phyloP scores from a whole-genome alignment of 2,113 vertebrate species.

The Bambusicola thoracicus region DNA sequence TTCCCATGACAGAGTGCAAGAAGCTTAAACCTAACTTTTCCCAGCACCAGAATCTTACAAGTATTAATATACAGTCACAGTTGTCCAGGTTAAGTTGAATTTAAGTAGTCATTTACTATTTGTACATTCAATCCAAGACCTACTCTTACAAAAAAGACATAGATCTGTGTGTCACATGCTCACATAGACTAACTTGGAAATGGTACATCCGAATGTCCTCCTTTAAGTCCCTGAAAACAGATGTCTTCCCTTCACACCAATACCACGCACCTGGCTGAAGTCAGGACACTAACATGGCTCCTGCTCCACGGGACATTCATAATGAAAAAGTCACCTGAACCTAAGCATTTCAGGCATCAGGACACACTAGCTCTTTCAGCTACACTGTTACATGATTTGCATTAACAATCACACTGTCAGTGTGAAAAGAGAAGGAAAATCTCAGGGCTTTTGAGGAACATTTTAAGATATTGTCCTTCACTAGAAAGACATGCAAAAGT shows the following conservation, averaged over 20 bases:
- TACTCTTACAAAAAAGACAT: neutral
- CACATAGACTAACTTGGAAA: neutral
- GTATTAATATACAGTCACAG: neutral
- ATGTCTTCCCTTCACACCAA: neutral
- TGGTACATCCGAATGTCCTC: fast-evolving
- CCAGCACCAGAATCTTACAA: neutral
- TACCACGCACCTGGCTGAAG: neutral
- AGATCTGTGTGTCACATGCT: neutral
- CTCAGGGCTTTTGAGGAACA: neutral
- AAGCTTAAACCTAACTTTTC: neutral
- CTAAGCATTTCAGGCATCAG: neutral
- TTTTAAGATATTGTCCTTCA: neutral
- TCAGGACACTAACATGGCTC: neutral
- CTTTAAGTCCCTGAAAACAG: neutral
- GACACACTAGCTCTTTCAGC: neutral
- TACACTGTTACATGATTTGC: neutral
- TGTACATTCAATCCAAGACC: neutral
- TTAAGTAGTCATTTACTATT: neutral
- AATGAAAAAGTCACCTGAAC: neutral
- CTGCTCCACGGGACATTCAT: neutral
- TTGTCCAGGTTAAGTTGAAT: neutral
- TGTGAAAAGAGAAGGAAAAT: neutral
- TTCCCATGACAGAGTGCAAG: neutral
- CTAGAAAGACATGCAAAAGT: neutral
- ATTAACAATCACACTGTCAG: neutral